These are phyloP conservation scores for Drosophila virilis DNA, from an alignment of 1,140 invertebrate species.

Conservation along the genomic window DNA sequence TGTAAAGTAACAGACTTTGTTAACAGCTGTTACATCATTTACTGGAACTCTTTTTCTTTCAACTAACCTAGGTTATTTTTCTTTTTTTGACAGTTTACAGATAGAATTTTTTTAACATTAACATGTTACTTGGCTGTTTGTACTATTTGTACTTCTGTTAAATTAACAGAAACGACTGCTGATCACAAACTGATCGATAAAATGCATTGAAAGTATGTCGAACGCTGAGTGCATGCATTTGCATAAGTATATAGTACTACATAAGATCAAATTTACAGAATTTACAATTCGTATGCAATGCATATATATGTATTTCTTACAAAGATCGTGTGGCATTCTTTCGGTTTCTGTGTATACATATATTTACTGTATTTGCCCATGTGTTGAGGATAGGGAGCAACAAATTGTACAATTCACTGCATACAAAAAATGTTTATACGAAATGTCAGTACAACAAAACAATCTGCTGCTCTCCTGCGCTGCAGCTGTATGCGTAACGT, in stretches of 20 bases:
- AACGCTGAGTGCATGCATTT: conserved; percentile 1
- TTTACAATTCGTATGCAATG: conserved; percentile 1
- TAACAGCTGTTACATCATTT: no score
- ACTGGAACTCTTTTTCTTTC: no score
- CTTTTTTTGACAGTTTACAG: background rate
- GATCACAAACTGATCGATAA: conserved; percentile 8
- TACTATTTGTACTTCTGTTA: no score
- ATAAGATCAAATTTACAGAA: conserved; percentile 12
- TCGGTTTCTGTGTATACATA: conserved; percentile 8
- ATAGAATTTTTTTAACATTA: background rate
- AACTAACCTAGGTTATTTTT: background rate
- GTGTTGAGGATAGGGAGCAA: conserved; percentile 56
- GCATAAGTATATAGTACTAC: background rate
- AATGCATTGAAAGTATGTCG: conserved; percentile 1
- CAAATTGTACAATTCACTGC: conserved; percentile 50
- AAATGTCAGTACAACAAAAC: conserved; percentile 65
- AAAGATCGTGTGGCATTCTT: conserved; percentile 54
- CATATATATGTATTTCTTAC: conserved; percentile 11
- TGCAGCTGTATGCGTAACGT: conserved; percentile 10
- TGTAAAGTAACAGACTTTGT: no score
- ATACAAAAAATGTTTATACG: conserved; percentile 61
- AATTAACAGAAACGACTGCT: no score
- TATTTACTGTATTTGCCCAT: conserved; percentile 54
- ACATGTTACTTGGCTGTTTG: no score
- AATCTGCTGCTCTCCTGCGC: conserved; percentile 8